Base-by-base conservation (phyloP, 1,140 invertebrate genomes). In the Plectrocnemia conspersa region DNA sequence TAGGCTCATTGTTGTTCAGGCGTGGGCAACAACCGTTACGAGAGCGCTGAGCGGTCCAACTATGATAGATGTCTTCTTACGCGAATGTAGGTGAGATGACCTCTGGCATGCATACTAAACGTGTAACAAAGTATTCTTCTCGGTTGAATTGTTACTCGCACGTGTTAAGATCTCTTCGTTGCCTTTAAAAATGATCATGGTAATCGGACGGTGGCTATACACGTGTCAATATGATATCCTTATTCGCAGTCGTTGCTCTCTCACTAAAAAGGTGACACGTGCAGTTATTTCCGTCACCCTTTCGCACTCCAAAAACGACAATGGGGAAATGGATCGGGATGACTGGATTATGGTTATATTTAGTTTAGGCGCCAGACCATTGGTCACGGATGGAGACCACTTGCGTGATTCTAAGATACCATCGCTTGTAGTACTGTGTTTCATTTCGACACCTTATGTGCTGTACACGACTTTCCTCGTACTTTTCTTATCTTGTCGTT, bases 211-310 rank as follows among this genome's bases (percentile, higher is more conserved):
- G n/a, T n/a, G n/a, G n/a, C n/a, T n/a, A n/a, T n/a, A n/a, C n/a
- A n/a, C n/a, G n/a, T n/a, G n/a, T n/a, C n/a, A n/a, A n/a, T n/a
- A n/a, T n/a, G n/a, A n/a, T n/a, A n/a, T n/a, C n/a, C n/a, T n/a
- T n/a, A n/a, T n/a, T n/a, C n/a, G n/a, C n/a, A n/a, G n/a, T n/a
- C n/a, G n/a, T n/a, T n/a, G n/a, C n/a, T n/a, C n/a, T n/a, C n/a
- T n/a, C n/a, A n/a, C n/a, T n/a, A n/a, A n/a, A n/a, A n/a, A n/a
- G n/a, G n/a, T n/a, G n/a, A n/a, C n/a, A n/a, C n/a, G n/a, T n/a
- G n/a, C n/a, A 38, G 35, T 13, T 38, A 38, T 38, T 38, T 38
- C 18, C 35, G 35, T 38, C n/a, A n/a, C n/a, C n/a, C n/a, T n/a
- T n/a, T n/a, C n/a, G n/a, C n/a, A n/a, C n/a, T n/a, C n/a, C n/a